phyloP scores from a whole-genome alignment of 2,888 invertebrate genomes.

The Orthosia gracilis region DNA sequence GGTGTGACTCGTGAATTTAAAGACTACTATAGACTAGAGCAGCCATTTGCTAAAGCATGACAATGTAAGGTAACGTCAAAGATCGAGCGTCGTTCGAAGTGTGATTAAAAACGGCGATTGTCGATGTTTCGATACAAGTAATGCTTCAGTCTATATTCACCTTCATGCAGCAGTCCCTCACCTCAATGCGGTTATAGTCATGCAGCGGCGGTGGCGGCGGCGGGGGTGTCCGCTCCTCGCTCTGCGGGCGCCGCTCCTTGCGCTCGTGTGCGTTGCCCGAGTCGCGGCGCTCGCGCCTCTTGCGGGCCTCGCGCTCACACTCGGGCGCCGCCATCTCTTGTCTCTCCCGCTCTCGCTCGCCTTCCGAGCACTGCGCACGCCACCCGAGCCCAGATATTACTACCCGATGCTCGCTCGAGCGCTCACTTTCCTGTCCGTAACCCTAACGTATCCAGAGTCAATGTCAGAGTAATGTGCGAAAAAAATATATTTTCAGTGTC shows the following conservation, averaged over 20 bases:
- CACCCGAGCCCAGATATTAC: conserved; percentile 88
- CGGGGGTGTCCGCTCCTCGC: conserved; percentile 87
- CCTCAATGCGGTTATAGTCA: conserved; percentile 87
- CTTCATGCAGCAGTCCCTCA: conserved; percentile 56
- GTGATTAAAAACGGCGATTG: too few species aligned
- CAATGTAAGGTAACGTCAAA: too few species aligned
- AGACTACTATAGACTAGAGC: too few species aligned
- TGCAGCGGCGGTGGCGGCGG: conserved; percentile 87
- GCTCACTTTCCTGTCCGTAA: conserved; percentile 88
- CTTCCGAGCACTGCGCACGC: conserved; percentile 89
- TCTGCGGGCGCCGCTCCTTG: conserved; percentile 87
- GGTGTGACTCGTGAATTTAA: too few species aligned
- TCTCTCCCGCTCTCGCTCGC: conserved; percentile 77
- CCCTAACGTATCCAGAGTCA: conserved; percentile 81
- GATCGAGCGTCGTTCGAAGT: too few species aligned
- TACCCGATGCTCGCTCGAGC: conserved; percentile 87
- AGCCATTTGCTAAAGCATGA: too few species aligned
- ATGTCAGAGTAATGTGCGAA: conserved; percentile 81
- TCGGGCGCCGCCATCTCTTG: conserved; percentile 90
- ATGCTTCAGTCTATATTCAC: too few species aligned
- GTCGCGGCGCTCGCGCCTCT: conserved; percentile 92
- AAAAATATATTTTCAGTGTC: conserved; percentile 62
- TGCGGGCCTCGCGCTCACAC: conserved; percentile 91
- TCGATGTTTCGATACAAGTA: too few species aligned
- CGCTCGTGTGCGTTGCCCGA: conserved; percentile 89